A percentile compares a stretch with the other conserved stretches of the same genome.
Conservation (phyloP, 2,797 vertebrate genomes). For the Amphiprion clarkii region DNA sequence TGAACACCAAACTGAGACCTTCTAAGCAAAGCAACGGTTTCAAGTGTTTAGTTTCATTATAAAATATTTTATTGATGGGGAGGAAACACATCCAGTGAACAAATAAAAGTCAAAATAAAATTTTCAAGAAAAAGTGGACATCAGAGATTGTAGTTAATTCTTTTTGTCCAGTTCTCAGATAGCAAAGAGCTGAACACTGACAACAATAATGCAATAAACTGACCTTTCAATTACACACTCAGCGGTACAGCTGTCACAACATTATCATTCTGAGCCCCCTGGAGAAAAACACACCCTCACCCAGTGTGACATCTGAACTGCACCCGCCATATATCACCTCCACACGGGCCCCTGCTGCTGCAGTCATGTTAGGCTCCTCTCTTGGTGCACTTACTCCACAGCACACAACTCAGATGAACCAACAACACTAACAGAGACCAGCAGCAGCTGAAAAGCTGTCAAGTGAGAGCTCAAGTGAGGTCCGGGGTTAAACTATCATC, state of each 20-base stretch:
- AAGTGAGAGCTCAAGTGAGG: conserved; percentile 16
- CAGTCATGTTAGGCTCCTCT: conserved; percentile 46
- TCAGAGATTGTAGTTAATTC: not conserved
- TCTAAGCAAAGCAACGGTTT: too few relatives aligned
- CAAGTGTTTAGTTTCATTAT: not conserved
- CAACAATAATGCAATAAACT: conserved; percentile 19
- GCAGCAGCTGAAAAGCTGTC: conserved; percentile 8
- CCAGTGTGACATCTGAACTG: conserved; percentile 51
- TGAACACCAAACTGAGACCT: too few relatives aligned
- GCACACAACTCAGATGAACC: conserved; percentile 9
- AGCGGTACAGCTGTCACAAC: conserved; percentile 64
- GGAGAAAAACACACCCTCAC: conserved; percentile 21
- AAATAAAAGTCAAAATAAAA: not conserved
- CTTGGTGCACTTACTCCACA: conserved; percentile 24
- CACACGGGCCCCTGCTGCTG: conserved; percentile 30
- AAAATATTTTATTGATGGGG: not conserved
- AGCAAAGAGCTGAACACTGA: conserved; percentile 1
- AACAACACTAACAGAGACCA: not conserved
- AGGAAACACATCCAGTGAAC: not conserved
- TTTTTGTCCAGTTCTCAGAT: conserved; percentile 30
- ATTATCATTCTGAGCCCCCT: conserved; percentile 36
- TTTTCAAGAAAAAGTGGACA: not conserved
- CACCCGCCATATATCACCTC: conserved; percentile 54
- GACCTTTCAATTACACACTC: conserved; percentile 42
- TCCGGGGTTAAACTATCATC: not conserved